Base-by-base conservation (phyloP, 2,797 vertebrate species). In the Ceryle rudis region DNA sequence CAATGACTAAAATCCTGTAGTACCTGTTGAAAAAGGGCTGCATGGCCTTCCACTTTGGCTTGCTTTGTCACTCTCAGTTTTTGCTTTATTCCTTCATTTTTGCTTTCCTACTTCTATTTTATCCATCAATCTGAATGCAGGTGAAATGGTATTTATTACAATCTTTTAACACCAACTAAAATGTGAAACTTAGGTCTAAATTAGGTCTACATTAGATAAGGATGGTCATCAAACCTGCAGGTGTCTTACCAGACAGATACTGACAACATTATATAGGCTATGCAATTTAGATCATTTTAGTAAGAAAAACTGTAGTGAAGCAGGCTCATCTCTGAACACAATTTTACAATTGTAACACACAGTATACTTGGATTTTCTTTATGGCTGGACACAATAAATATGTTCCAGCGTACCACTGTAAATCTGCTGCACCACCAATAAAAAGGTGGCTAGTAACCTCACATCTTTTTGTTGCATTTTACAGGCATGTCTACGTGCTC, bases 321-420 rank as follows among this genome's bases (percentile, higher is more conserved):
- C 20, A 47, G n/a, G 69, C 7, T 75, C 3, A 60, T 47, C 13
- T 71, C 52, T 14, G 12, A 86, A 67, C 31, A 46, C 13, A 82
- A 54, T 66, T 80, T 81, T 47, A 28, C 19, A 73, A 44, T 26
- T 21, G 17, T 15, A 86, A 60, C 31, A 64, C 10, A 37, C 17
- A 61, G 20, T 31, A 82, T 31, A 28, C 6, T 55, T n/a, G 39
- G 9, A 70, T 60, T 69, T 81, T 79, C 28, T 49, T 85, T 79
- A 72, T 37, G 19, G 44, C 16, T 81, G 44, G 20, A 72, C 21
- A 47, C 21, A 67, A 47, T 29, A 3, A 58, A 46, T 22, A 19
- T 75, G 16, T 74, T 74, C 35, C 44, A 51, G 35, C 0, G 0
- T 47, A 55, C 23, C 7, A 20, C 0, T 35, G 41, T 25, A 67